Conservation (phyloP, 2,113 vertebrate genomes). For the Pseudois nayaur region DNA sequence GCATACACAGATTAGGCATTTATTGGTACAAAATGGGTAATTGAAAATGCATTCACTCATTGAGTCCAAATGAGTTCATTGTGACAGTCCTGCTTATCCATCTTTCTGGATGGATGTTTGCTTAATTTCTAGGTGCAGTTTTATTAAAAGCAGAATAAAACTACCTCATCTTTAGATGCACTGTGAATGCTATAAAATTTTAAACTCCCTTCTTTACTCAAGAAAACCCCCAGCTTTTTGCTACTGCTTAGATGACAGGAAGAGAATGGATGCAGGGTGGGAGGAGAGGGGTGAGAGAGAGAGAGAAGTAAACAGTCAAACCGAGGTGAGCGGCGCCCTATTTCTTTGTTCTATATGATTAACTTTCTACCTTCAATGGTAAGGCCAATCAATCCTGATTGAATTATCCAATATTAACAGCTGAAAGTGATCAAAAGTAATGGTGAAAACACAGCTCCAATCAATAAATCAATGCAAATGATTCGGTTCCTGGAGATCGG, state of each 20-base stretch:
- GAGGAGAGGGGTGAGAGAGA: not conserved
- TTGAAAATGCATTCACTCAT: slow-evolving; percentile 53
- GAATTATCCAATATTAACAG: slow-evolving; percentile 76
- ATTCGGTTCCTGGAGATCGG: slow-evolving; percentile 66
- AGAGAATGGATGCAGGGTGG: too few species aligned
- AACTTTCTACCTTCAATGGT: slow-evolving; percentile 53
- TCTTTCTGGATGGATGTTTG: slow-evolving; percentile 14
- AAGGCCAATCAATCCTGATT: slow-evolving; percentile 71
- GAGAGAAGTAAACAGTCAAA: not conserved
- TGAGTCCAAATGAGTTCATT: slow-evolving; percentile 42
- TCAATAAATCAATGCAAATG: slow-evolving; percentile 71
- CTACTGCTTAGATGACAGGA: not conserved
- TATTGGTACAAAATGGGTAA: slow-evolving; percentile 64
- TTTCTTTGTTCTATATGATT: slow-evolving; percentile 60
- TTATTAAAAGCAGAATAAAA: slow-evolving; percentile 47
- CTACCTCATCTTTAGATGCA: not conserved
- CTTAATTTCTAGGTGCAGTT: slow-evolving; percentile 37
- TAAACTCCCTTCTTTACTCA: not conserved
- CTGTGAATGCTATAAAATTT: not conserved
- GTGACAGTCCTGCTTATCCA: slow-evolving; percentile 6
- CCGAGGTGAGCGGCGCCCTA: not conserved
- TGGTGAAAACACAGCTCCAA: slow-evolving; percentile 60
- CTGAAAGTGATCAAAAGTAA: slow-evolving; percentile 70
- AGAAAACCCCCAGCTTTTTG: not conserved
- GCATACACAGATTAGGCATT: slow-evolving; percentile 32